Percentiles rank a stretch among this genome's conserved stretches.
Evolutionary conservation across 2,888 invertebrate genomes (phyloP).

Genomic region (Scelioninae gen. 1): DNA sequence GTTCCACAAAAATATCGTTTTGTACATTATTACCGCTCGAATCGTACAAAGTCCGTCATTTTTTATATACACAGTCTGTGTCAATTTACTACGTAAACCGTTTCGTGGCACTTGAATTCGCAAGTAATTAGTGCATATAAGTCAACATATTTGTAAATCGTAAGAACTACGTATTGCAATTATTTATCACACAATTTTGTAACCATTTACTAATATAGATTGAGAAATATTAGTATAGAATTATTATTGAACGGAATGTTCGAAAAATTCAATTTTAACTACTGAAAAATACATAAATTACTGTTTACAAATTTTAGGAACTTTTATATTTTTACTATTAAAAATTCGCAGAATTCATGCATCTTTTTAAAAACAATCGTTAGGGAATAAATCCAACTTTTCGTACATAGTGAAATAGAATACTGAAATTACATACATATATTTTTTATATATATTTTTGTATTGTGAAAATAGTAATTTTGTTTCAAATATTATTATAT

Average conservation of each 20-base stretch:
- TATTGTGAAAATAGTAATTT: no score
- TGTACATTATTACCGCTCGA: background rate
- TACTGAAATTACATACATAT: no score
- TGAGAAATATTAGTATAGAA: background rate
- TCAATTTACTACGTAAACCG: background rate
- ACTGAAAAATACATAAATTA: no score
- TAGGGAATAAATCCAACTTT: no score
- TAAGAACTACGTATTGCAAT: conserved; percentile 5
- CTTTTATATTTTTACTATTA: no score
- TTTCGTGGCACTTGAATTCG: conserved; percentile 22
- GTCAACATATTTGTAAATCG: background rate
- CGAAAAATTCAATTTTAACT: background rate
- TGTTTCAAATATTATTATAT: no score
- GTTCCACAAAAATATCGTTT: conserved; percentile 21
- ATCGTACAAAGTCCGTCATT: conserved; percentile 4
- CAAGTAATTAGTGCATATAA: background rate
- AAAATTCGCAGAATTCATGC: no score
- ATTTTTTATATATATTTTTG: no score
- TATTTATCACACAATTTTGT: background rate
- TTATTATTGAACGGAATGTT: conserved; percentile 2
- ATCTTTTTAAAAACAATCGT: no score
- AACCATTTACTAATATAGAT: background rate
- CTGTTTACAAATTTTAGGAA: no score
- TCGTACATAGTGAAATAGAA: no score
- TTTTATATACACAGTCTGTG: conserved; percentile 4